These are phyloP conservation scores for Phthorimaea operculella DNA, from an alignment of 1,140 invertebrate genomes.

Conservation along the genomic window DNA sequence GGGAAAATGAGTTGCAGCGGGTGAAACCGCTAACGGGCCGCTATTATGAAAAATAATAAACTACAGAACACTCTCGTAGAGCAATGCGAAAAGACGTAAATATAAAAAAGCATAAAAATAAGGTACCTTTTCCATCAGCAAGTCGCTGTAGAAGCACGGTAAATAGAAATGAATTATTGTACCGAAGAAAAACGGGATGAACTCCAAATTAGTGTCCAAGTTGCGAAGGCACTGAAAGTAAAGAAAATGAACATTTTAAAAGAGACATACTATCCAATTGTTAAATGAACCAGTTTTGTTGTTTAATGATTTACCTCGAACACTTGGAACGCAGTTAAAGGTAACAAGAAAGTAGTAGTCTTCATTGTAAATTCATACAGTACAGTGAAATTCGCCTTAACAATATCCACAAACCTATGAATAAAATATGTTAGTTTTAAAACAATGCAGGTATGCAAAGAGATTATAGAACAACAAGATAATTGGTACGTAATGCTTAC, in stretches of 20 bases:
- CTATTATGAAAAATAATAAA: too few species aligned
- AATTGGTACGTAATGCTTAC: constrained; percentile 14
- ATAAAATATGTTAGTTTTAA: neutral
- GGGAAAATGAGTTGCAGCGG: too few species aligned
- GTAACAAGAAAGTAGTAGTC: constrained; percentile 30
- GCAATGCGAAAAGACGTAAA: too few species aligned
- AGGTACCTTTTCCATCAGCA: constrained; percentile 38
- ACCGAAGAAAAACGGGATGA: constrained; percentile 29
- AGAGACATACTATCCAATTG: neutral
- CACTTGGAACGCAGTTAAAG: constrained; percentile 33
- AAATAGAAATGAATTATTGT: constrained; percentile 29
- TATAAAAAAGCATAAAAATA: too few species aligned
- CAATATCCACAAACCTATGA: constrained; percentile 23
- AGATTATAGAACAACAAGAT: neutral
- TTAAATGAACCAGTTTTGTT: neutral
- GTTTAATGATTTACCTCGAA: constrained; percentile 26
- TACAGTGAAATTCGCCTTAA: constrained; percentile 26
- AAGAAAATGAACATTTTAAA: neutral
- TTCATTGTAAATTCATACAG: constrained; percentile 39
- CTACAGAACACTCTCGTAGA: too few species aligned
- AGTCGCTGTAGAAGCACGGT: constrained; percentile 41
- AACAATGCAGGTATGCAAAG: too few species aligned
- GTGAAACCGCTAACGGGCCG: too few species aligned
- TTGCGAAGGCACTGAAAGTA: constrained; percentile 25
- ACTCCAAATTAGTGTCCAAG: constrained; percentile 29